These are phyloP conservation scores for Anastrepha ludens DNA, from an alignment of 1,140 invertebrate species.

Conservation along the genomic window DNA sequence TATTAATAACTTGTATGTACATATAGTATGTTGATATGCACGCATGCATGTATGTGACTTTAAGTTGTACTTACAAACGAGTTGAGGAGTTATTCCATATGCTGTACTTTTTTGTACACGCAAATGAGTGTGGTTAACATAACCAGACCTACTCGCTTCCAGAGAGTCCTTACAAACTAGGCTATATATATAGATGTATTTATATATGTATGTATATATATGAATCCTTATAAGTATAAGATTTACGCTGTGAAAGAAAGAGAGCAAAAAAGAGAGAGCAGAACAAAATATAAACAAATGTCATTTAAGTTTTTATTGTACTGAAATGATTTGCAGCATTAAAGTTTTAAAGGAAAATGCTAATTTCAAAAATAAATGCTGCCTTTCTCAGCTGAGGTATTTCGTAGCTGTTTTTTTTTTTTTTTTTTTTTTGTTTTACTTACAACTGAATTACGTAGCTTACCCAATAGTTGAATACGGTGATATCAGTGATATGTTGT, in stretches of 20 bases:
- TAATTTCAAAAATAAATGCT: not conserved
- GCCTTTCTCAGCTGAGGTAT: too few species aligned
- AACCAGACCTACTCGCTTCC: slow-evolving; percentile 27
- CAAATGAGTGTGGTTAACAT: not conserved
- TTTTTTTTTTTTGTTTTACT: not conserved
- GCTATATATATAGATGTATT: slow-evolving; percentile 11
- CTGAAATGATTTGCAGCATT: not conserved
- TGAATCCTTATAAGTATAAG: slow-evolving; percentile 28
- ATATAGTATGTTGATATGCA: too few species aligned
- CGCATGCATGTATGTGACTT: not conserved
- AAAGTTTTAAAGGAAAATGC: not conserved
- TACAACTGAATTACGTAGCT: not conserved
- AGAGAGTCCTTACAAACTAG: slow-evolving; percentile 33
- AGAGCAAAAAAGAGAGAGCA: not conserved
- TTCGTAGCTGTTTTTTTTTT: not conserved
- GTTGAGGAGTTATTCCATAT: slow-evolving; percentile 23
- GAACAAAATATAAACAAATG: not conserved
- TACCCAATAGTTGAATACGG: not conserved
- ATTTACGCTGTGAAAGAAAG: slow-evolving; percentile 26
- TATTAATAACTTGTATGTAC: not conserved
- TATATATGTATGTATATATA: slow-evolving; percentile 19
- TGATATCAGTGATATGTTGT: not conserved
- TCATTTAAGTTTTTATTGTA: not conserved
- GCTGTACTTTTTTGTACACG: not conserved
- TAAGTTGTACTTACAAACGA: slow-evolving; percentile 4